Conservation (phyloP, 2,113 vertebrate genomes). For the Rhabdomys dilectus region DNA sequence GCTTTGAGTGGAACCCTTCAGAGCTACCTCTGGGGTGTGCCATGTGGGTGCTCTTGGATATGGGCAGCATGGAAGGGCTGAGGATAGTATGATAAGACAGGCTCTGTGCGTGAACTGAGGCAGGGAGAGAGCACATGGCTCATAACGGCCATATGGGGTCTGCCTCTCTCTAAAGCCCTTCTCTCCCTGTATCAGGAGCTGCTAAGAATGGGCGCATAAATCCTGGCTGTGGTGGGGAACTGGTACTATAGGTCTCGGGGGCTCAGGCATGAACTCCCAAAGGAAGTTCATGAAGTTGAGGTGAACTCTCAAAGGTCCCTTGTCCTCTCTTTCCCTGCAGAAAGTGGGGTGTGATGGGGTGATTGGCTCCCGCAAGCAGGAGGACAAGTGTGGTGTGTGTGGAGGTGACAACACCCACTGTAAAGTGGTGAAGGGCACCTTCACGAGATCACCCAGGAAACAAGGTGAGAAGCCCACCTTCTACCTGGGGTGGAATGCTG, state of each 20-base stretch:
- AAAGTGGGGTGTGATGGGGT: slow-evolving; percentile 98
- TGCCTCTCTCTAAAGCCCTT: background rate
- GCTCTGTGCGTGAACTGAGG: background rate
- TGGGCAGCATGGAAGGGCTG: accelerated
- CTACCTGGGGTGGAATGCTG: background rate
- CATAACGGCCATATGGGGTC: background rate
- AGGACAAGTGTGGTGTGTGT: slow-evolving; percentile 98
- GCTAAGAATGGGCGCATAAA: background rate
- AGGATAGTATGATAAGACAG: no score
- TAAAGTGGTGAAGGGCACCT: slow-evolving; percentile 95
- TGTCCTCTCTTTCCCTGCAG: slow-evolving; percentile 83
- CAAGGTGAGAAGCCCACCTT: slow-evolving; percentile 87
- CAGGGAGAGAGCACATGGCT: no score
- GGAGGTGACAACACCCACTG: slow-evolving; percentile 96
- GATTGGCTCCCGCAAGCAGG: slow-evolving; percentile 94
- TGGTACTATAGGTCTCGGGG: no score
- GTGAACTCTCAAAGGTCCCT: accelerated
- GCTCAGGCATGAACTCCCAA: no score
- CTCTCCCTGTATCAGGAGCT: background rate
- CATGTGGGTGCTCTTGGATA: background rate
- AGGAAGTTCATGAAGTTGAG: no score
- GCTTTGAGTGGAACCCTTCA: background rate
- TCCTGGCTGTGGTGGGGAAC: background rate
- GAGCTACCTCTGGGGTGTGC: no score
- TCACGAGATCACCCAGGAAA: slow-evolving; percentile 93